Evolutionary conservation across 2,888 invertebrate species (phyloP), one percentile per base, ranked within the genome.

Genomic region (Busseola fusca): DNA sequence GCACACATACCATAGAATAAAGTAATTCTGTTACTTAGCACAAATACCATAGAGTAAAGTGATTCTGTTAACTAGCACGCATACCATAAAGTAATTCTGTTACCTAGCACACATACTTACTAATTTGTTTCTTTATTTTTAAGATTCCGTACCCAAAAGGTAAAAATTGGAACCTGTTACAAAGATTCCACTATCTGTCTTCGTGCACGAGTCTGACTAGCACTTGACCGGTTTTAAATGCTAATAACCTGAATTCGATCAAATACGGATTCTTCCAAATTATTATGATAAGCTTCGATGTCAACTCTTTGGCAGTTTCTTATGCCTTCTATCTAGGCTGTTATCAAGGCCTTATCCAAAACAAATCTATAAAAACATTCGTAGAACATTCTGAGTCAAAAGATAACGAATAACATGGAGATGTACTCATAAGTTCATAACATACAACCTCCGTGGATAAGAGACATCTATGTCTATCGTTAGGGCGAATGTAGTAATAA

Each of bases 361-460:
- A 57, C n/a, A 64, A 67, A 37, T 42, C 25, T n/a, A 54, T 42
- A 30, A 66, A 50, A 69, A 69, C 21, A 34, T 30, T 5, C 3
- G 9, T 9, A 63, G 63, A 1, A n/a, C 2, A 21, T 54, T 42
- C 10, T 27, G 14, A 60, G 27, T 60, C n/a, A 60, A 65, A 54
- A 45, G 2, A 72, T n/a, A 27, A 18, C n/a, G 7, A 52, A 62
- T 27, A 45, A 34, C 3, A 60, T 1, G 10, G 14, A 18, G 16
- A 27, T 30, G 16, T 58, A 57, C 40, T 48, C n/a, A 21, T 60
- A 25, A 50, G 42, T 40, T 60, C 30, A 52, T 63, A 71, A 3
- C 34, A 34, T 74, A 64, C 60, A 67, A 64, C 30, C n/a, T 34
- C 16, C 40, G 69, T 66, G 65, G 58, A 78, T 56, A 59, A 25